Evolutionary conservation across 2,888 invertebrate genomes (phyloP).

Genomic region (Tricholauxania praeusta): DNA sequence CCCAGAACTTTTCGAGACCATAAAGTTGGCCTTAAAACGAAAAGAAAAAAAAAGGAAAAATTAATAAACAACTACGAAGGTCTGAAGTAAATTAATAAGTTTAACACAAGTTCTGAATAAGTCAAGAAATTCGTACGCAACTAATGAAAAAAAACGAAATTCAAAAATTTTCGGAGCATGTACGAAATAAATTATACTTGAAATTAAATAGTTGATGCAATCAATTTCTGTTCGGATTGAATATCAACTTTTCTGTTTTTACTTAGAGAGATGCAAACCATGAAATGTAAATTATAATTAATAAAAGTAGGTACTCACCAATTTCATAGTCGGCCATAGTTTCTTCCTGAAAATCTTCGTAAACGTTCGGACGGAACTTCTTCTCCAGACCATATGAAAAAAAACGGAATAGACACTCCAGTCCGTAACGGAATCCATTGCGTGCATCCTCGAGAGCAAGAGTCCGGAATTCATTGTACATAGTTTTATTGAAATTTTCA

Average conservation of each 20-base stretch:
- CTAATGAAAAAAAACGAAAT: too few species aligned
- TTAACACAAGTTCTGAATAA: too few species aligned
- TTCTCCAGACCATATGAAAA: conserved; percentile 98
- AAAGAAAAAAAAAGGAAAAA: conserved; percentile 9
- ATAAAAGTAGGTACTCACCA: conserved; percentile 70
- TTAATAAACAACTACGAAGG: background rate
- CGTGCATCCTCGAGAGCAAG: conserved; percentile 94
- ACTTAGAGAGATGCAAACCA: too few species aligned
- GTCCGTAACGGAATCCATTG: conserved; percentile 87
- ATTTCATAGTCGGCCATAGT: conserved; percentile 90
- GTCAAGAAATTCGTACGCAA: too few species aligned
- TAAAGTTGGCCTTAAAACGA: conserved; percentile 85
- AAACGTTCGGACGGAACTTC: conserved; percentile 94
- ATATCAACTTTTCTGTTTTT: too few species aligned
- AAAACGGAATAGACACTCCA: conserved; percentile 94
- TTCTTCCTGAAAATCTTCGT: conserved; percentile 95
- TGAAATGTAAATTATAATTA: too few species aligned
- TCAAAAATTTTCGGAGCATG: too few species aligned
- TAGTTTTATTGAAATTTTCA: conserved; percentile 97
- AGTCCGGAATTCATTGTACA: conserved; percentile 95
- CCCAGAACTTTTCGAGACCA: conserved; percentile 99
- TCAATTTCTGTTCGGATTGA: too few species aligned
- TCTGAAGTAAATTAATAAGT: too few species aligned
- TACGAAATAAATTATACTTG: too few species aligned
- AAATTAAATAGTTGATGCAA: too few species aligned